A percentile compares a stretch with the other conserved stretches of the same genome.
Evolutionary conservation across 2,797 vertebrate genomes (phyloP).

Genomic region (Nannoperca australis): DNA sequence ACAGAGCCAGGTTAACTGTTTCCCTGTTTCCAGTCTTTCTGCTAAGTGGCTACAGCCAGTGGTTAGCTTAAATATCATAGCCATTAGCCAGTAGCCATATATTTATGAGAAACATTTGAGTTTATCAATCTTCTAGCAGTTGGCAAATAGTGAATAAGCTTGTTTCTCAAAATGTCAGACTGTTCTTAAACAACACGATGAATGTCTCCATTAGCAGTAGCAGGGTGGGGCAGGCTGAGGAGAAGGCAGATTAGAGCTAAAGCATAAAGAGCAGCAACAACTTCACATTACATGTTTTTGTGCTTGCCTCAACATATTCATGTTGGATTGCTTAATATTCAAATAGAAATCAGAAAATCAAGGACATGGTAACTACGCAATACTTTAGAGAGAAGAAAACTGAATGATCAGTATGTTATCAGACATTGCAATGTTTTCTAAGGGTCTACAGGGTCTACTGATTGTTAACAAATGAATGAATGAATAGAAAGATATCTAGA

Average conservation of each 20-base stretch:
- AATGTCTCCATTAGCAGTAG: background rate
- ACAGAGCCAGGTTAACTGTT: too few species aligned
- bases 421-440: background rate
- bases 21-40: too few species aligned
- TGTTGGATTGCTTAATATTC: background rate
- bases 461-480: background rate
- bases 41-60: background rate
- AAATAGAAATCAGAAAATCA: slow-evolving; percentile 3
- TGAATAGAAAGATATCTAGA: background rate
- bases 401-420: background rate
- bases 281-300: background rate
- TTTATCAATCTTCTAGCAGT: background rate
- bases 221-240: background rate
- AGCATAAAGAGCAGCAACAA: background rate
- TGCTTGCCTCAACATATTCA: background rate
- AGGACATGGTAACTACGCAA: background rate
- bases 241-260: background rate
- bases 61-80: background rate
- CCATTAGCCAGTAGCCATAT: background rate
- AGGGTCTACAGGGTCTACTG: background rate
- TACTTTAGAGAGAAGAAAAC: background rate
- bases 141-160: background rate
- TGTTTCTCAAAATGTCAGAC: background rate
- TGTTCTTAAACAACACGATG: background rate
- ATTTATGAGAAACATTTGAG: background rate